Percentiles rank a stretch among this genome's conserved stretches.
Conservation (phyloP, 2,113 vertebrate genomes). For the Arenaria interpres region DNA sequence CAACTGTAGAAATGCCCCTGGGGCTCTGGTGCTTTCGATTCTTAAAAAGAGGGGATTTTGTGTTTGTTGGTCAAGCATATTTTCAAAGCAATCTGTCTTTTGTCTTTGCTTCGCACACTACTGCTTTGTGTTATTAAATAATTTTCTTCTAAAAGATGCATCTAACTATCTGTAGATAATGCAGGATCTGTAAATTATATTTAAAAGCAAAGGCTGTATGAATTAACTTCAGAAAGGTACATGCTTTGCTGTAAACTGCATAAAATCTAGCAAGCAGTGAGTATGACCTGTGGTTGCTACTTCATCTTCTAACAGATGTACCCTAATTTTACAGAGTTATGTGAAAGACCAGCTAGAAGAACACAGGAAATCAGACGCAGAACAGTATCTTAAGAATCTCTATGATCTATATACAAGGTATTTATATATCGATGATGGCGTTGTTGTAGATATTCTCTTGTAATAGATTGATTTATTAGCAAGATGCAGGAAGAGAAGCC, state of each 20-base stretch:
- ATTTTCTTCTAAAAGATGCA: background rate
- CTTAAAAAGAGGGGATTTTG: background rate
- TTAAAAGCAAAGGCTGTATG: background rate
- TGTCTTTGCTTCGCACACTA: background rate
- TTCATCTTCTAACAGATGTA: background rate
- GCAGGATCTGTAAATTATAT: background rate
- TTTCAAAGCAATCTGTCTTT: constrained; percentile 6
- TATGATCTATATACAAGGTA: constrained; percentile 97
- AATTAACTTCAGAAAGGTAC: background rate
- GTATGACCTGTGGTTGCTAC: background rate
- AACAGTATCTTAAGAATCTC: constrained; percentile 97
- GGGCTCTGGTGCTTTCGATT: background rate
- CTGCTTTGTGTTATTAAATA: background rate
- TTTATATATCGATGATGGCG: background rate
- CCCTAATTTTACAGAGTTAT: constrained; percentile 79
- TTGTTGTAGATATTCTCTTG: background rate
- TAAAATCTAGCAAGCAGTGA: background rate
- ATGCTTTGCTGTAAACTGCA: background rate
- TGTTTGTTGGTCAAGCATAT: background rate
- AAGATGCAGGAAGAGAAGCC: background rate
- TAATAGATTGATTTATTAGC: background rate
- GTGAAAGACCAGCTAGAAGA: constrained; percentile 92
- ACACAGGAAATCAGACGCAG: constrained; percentile 89
- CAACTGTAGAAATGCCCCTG: background rate
- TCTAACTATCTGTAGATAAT: background rate